phyloP scores from a whole-genome alignment of 2,888 invertebrate species.

The Gordius sp. region DNA sequence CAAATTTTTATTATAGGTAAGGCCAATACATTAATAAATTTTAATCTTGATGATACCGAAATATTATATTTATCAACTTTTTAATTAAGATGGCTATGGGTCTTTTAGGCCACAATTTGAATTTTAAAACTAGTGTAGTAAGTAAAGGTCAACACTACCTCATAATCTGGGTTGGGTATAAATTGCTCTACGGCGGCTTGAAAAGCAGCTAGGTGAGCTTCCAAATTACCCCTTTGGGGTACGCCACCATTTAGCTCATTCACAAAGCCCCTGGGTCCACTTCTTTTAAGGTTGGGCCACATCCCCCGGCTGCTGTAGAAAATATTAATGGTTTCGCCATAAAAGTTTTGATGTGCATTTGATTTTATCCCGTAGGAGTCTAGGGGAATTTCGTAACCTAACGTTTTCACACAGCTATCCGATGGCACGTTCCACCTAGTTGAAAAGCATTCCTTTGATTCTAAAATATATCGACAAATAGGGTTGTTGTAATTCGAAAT shows the following conservation, averaged over 20 bases:
- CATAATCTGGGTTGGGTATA: neutral
- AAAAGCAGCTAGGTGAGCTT: neutral
- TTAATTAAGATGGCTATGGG: too few relatives aligned
- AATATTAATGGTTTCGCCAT: neutral
- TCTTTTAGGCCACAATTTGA: too few relatives aligned
- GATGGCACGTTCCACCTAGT: conserved; percentile 6
- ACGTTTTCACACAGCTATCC: neutral
- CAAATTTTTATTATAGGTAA: too few relatives aligned
- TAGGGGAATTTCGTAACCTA: neutral
- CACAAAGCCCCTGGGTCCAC: too few relatives aligned
- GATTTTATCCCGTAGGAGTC: neutral
- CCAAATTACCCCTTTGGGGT: neutral
- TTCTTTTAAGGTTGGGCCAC: neutral
- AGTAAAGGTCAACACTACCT: too few relatives aligned
- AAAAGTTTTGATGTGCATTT: neutral
- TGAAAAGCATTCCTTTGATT: too few relatives aligned
- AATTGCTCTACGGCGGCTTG: neutral
- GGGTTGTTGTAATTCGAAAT: too few relatives aligned
- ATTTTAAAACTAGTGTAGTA: too few relatives aligned
- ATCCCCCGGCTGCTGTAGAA: neutral
- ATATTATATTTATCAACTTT: too few relatives aligned
- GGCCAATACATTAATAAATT: too few relatives aligned
- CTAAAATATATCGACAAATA: too few relatives aligned
- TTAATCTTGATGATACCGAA: too few relatives aligned
- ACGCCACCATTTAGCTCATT: neutral